Conservation (phyloP, 2,797 vertebrate species). For the Xiphophorus birchmanni region DNA sequence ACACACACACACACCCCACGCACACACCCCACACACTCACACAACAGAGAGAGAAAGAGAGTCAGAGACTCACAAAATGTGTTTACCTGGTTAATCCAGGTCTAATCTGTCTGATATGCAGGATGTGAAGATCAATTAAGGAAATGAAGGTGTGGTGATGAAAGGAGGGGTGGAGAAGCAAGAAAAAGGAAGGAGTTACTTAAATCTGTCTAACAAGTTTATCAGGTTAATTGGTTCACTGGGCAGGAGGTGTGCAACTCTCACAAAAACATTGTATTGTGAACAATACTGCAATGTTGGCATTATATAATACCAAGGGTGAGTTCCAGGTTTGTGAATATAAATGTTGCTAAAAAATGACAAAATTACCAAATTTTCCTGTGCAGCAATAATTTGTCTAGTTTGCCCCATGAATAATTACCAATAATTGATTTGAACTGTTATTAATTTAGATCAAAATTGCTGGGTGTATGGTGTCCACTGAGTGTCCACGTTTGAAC, state of each 20-base stretch:
- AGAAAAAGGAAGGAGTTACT: slow-evolving; percentile 15
- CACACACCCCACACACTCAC: slow-evolving; percentile 49
- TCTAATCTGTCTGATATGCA: slow-evolving; percentile 72
- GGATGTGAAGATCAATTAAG: slow-evolving; percentile 74
- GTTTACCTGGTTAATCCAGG: slow-evolving; percentile 74
- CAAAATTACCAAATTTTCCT: too few species aligned
- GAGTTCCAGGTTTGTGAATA: neutral
- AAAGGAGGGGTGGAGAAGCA: slow-evolving; percentile 26
- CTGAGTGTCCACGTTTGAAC: too few species aligned
- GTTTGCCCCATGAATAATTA: too few species aligned
- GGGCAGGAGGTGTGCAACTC: neutral
- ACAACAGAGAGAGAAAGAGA: slow-evolving; percentile 25
- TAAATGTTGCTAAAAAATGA: neutral
- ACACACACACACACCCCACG: slow-evolving; percentile 43
- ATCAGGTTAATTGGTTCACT: slow-evolving; percentile 7
- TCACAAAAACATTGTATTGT: neutral
- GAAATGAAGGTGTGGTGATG: slow-evolving; percentile 68
- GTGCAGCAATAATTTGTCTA: too few species aligned
- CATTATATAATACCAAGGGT: neutral
- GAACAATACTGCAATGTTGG: neutral
- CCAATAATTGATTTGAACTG: too few species aligned
- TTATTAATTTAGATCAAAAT: too few species aligned
- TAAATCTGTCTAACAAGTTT: slow-evolving; percentile 14
- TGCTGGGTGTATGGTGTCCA: too few species aligned
- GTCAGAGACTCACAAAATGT: slow-evolving; percentile 41